These are phyloP conservation scores for Calidris pygmaea DNA, from an alignment of 2,113 vertebrate species.

Conservation along the genomic window DNA sequence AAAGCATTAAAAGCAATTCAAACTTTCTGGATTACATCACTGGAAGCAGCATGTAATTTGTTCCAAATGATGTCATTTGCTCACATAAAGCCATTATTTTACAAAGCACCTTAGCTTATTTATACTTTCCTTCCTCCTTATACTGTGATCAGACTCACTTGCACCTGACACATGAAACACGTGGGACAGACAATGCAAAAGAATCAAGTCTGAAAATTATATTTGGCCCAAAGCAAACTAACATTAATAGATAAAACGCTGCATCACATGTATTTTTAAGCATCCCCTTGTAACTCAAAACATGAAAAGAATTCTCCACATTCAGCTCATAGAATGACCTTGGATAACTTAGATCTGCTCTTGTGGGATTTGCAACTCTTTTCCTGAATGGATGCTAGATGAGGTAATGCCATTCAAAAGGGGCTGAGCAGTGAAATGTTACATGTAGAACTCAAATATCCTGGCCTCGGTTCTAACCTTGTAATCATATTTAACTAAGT, in stretches of 20 bases:
- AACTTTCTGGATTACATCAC: constrained; percentile 38
- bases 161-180: not conserved
- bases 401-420: constrained; percentile 44
- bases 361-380: constrained; percentile 41
- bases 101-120: constrained; percentile 31
- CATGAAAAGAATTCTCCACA: not conserved
- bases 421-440: constrained; percentile 21
- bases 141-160: not conserved
- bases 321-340: constrained; percentile 22
- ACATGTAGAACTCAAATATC: constrained; percentile 6
- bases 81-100: constrained; percentile 37
- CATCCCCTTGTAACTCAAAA: not conserved
- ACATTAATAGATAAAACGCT: not conserved
- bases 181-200: not conserved
- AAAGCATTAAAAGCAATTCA: constrained; percentile 28
- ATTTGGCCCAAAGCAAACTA: not conserved
- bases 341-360: constrained; percentile 39
- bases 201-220: not conserved
- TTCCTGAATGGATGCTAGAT: constrained; percentile 53
- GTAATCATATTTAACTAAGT: constrained; percentile 50
- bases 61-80: constrained; percentile 51
- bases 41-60: constrained; percentile 40
- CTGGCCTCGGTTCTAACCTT: constrained; percentile 9
- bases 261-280: not conserved
- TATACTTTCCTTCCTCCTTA: not conserved